phyloP scores from a whole-genome alignment of 2,888 invertebrate genomes.

The Empis stercorea region DNA sequence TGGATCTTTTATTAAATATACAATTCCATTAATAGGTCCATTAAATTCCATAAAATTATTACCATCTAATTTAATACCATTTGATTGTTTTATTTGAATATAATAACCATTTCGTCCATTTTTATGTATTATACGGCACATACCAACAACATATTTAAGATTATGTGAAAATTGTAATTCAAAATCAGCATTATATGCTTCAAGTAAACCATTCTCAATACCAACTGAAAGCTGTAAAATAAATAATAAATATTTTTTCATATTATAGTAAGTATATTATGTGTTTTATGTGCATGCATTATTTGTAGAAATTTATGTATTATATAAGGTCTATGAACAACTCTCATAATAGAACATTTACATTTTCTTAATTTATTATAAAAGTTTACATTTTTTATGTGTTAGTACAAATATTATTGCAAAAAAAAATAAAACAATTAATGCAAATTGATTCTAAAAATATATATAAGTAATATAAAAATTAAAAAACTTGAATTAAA shows the following conservation, averaged over 20 bases:
- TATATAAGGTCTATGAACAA: no score
- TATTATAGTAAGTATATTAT: no score
- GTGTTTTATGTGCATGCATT: no score
- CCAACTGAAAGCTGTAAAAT: slow-evolving; percentile 54
- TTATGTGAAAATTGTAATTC: slow-evolving; percentile 54
- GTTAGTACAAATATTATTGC: no score
- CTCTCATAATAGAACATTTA: no score
- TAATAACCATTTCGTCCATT: slow-evolving; percentile 28
- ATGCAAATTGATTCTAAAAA: no score
- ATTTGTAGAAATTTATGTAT: no score
- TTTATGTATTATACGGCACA: slow-evolving; percentile 33
- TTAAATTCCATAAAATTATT: slow-evolving; percentile 37
- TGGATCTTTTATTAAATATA: slow-evolving; percentile 61
- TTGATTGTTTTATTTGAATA: slow-evolving; percentile 23
- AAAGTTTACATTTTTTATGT: no score
- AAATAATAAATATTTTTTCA: background rate
- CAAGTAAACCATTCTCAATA: slow-evolving; percentile 54
- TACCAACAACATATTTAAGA: slow-evolving; percentile 45
- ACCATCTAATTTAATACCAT: slow-evolving; percentile 22
- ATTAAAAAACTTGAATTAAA: no score
- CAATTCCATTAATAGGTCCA: slow-evolving; percentile 47
- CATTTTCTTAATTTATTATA: no score
- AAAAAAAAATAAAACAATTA: no score
- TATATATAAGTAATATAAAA: no score
- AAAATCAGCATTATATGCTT: slow-evolving; percentile 57